phyloP scores from a whole-genome alignment of 2,888 invertebrate species.

The Lasioglossum villosulum region DNA sequence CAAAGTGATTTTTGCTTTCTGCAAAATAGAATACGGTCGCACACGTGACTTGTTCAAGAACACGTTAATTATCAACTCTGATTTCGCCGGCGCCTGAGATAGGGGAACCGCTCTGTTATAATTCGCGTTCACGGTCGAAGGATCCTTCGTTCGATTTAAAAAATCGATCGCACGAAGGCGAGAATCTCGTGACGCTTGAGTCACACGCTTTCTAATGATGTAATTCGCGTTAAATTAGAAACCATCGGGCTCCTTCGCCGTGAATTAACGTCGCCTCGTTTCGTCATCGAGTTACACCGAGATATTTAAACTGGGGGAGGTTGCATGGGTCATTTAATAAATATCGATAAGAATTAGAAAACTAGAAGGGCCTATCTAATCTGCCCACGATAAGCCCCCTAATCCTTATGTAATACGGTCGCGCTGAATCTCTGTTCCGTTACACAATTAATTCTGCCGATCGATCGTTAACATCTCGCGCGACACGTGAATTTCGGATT shows the following conservation, averaged over 20 bases:
- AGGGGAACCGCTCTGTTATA: not conserved
- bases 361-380: conserved; percentile 22
- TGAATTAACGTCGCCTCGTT: conserved; percentile 31
- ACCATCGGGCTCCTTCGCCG: conserved; percentile 6
- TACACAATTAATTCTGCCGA: not conserved
- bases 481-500: not conserved
- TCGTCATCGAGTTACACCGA: conserved; percentile 5
- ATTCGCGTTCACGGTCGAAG: not conserved
- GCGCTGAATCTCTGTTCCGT: not conserved
- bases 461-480: not conserved
- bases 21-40: not conserved
- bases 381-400: conserved; percentile 15
- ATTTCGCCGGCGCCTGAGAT: not conserved
- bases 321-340: conserved; percentile 38
- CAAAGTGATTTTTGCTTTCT: not conserved
- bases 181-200: not conserved
- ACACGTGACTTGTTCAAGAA: not conserved
- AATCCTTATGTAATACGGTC: conserved; percentile 9
- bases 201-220: conserved; percentile 53
- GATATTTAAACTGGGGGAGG: conserved; percentile 20
- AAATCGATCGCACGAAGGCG: conserved; percentile 2
- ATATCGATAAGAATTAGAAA: conserved; percentile 32
- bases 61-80: not conserved
- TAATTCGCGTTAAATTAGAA: conserved; percentile 48
- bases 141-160: not conserved